Percentiles rank a stretch among this genome's conserved stretches.
Evolutionary conservation across 2,113 vertebrate genomes (phyloP).

Genomic region (Anolis sagrei): DNA sequence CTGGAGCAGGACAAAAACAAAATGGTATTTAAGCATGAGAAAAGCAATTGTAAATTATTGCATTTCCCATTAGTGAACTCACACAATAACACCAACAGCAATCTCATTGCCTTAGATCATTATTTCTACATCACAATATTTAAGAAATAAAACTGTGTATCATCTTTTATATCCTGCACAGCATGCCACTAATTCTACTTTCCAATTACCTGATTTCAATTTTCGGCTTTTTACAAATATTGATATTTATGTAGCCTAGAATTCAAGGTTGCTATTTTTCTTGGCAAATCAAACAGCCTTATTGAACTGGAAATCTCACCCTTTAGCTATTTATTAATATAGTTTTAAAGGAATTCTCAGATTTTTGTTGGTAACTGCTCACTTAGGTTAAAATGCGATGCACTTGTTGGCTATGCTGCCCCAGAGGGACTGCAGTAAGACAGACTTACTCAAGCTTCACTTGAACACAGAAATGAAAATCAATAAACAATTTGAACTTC

Average conservation of each 20-base stretch:
- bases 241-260: constrained; percentile 49
- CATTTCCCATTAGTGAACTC: neutral
- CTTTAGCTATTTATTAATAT: constrained; percentile 76
- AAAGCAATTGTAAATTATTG: neutral
- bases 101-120: neutral
- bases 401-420: constrained; percentile 78
- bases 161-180: neutral
- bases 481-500: constrained; percentile 99
- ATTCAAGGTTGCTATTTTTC: constrained; percentile 54
- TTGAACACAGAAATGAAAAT: constrained; percentile 99
- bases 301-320: constrained; percentile 73
- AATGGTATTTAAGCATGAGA: neutral
- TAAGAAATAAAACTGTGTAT: neutral
- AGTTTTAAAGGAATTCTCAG: constrained; percentile 79
- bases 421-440: constrained; percentile 83
- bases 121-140: neutral
- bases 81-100: neutral
- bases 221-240: constrained; percentile 41
- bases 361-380: constrained; percentile 72
- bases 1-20: neutral
- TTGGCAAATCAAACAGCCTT: constrained; percentile 64
- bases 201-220: constrained; percentile 47
- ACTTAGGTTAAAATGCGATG: constrained; percentile 75
- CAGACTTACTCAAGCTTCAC: constrained; percentile 92
- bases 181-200: constrained; percentile 27